Conservation (phyloP, 2,888 invertebrate genomes). For the Pheosia gnoma region DNA sequence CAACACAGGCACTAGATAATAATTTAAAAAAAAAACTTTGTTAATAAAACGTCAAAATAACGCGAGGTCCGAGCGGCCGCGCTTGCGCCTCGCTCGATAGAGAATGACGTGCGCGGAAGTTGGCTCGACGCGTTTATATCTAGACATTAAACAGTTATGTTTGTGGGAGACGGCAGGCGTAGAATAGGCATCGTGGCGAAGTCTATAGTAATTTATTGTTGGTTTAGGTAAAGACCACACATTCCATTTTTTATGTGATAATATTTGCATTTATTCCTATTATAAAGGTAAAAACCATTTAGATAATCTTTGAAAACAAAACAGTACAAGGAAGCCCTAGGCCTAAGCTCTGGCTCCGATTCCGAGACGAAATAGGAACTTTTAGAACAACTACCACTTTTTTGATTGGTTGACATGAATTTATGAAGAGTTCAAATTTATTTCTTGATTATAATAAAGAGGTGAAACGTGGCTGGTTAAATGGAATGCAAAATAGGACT, state of each 20-base stretch:
- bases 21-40: constrained; percentile 46
- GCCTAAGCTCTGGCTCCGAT: too few species aligned
- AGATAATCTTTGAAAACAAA: too few species aligned
- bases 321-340: too few species aligned
- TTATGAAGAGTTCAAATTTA: too few species aligned
- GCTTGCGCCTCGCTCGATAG: constrained; percentile 61
- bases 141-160: constrained; percentile 80
- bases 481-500: too few species aligned
- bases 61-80: constrained; percentile 64
- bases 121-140: constrained; percentile 69
- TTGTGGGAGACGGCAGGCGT: constrained; percentile 57
- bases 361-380: too few species aligned
- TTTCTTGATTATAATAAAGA: too few species aligned
- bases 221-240: neutral
- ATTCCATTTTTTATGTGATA: neutral
- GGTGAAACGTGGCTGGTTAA: too few species aligned
- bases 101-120: constrained; percentile 80
- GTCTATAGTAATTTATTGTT: constrained; percentile 18
- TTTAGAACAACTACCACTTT: too few species aligned
- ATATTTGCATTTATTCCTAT: too few species aligned
- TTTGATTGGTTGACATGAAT: too few species aligned
- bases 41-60: constrained; percentile 51
- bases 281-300: too few species aligned
- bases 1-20: constrained; percentile 59
- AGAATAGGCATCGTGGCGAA: constrained; percentile 51